Conservation (phyloP, 2,113 vertebrate genomes). For the Vulpes ferrilata region DNA sequence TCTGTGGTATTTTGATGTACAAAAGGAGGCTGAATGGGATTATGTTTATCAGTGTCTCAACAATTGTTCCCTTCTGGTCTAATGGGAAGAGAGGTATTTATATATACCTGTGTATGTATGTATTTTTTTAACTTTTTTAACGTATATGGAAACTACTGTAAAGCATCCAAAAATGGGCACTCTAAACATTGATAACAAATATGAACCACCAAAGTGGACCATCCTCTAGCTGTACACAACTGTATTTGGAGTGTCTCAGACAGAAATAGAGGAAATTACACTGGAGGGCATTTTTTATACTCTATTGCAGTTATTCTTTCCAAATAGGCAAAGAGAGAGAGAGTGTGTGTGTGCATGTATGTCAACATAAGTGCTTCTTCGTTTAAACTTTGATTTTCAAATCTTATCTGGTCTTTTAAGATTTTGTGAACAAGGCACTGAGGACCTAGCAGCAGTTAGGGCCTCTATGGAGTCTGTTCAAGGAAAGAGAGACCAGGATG, state of each 20-base stretch:
- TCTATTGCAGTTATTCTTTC: not conserved
- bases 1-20: not conserved
- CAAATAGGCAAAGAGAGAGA: not conserved
- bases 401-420: not conserved
- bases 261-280: not conserved
- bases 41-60: not conserved
- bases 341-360: not conserved
- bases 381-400: not conserved
- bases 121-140: not conserved
- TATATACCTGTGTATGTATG: not conserved
- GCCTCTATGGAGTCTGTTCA: not conserved
- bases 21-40: not conserved
- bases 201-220: not conserved
- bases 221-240: not conserved
- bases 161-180: not conserved
- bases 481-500: not conserved
- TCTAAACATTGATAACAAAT: not conserved
- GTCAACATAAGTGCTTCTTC: not conserved
- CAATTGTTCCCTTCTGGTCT: not conserved
- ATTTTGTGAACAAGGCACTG: not conserved
- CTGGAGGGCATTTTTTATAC: not conserved
- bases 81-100: not conserved
- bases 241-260: not conserved
- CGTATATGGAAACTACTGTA: not conserved
- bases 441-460: not conserved